These are phyloP conservation scores for Actenoides lindsayi DNA, from an alignment of 2,113 vertebrate genomes.

Conservation along the genomic window DNA sequence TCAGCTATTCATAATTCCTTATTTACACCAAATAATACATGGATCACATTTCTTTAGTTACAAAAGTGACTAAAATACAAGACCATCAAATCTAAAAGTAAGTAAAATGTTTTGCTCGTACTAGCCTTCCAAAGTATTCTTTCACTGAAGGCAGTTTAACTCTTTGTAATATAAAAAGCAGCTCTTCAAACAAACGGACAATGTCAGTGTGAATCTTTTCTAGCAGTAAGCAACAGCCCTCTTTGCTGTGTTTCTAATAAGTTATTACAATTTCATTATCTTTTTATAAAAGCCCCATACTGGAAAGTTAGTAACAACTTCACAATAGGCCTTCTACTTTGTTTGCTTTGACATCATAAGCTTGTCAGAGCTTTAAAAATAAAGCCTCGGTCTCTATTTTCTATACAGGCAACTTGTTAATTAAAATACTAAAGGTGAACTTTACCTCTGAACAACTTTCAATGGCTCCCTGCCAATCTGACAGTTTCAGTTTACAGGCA, in stretches of 20 bases:
- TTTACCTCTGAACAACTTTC: slow-evolving; percentile 91
- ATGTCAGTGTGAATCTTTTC: not conserved
- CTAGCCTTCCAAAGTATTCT: not conserved
- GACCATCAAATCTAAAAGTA: not conserved
- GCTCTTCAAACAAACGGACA: not conserved
- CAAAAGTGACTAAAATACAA: not conserved
- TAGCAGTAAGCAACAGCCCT: not conserved
- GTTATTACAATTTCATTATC: not conserved
- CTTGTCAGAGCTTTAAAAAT: not conserved
- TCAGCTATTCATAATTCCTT: not conserved
- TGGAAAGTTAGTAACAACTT: not conserved
- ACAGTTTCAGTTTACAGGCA: slow-evolving; percentile 91
- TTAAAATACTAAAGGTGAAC: not conserved
- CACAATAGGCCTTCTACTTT: not conserved
- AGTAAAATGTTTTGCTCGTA: not conserved
- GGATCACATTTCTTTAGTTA: not conserved
- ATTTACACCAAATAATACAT: not conserved
- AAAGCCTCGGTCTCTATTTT: not conserved
- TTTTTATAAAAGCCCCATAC: not conserved
- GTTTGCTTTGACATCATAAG: not conserved
- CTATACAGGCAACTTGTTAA: not conserved
- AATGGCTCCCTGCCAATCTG: slow-evolving; percentile 89
- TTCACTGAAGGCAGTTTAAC: not conserved
- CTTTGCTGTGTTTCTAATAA: not conserved
- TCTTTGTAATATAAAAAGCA: not conserved